Evolutionary conservation across 2,113 vertebrate species (phyloP).

Genomic region (Oncorhynchus tshawytscha): DNA sequence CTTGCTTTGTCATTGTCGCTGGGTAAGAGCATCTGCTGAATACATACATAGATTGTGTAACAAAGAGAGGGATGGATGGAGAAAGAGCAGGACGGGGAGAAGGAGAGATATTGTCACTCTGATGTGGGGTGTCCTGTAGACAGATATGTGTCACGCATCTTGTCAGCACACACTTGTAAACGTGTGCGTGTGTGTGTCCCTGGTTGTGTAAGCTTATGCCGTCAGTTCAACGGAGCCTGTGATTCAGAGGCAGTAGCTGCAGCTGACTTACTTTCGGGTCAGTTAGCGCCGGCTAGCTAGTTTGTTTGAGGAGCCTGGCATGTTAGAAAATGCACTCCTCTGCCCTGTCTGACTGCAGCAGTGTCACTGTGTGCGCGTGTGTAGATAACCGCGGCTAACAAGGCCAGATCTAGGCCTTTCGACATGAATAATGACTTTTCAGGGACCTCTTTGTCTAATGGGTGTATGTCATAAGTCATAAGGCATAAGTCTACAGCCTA

Average conservation of each 20-base stretch:
- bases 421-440: constrained; percentile 67
- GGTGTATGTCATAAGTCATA: constrained; percentile 43
- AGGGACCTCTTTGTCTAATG: constrained; percentile 41
- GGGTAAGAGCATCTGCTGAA: constrained; percentile 45
- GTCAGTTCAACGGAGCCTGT: constrained; percentile 52
- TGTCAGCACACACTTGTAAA: constrained; percentile 27
- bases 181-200: not conserved
- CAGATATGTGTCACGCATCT: constrained; percentile 8
- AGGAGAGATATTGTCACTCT: constrained; percentile 27
- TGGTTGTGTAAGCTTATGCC: not conserved
- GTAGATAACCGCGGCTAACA: constrained; percentile 42
- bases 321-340: constrained; percentile 57
- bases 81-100: constrained; percentile 9
- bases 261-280: constrained; percentile 73
- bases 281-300: constrained; percentile 64
- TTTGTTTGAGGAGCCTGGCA: constrained; percentile 61
- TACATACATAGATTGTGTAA: not conserved
- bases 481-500: constrained; percentile 23
- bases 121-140: not conserved
- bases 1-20: constrained; percentile 45
- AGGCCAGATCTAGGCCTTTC: constrained; percentile 63
- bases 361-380: constrained; percentile 32
- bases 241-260: constrained; percentile 61
- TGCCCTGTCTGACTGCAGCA: constrained; percentile 27
- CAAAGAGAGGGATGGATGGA: constrained; percentile 23